These are phyloP conservation scores for Anolis sagrei DNA, from an alignment of 2,113 vertebrate genomes.

Conservation along the genomic window DNA sequence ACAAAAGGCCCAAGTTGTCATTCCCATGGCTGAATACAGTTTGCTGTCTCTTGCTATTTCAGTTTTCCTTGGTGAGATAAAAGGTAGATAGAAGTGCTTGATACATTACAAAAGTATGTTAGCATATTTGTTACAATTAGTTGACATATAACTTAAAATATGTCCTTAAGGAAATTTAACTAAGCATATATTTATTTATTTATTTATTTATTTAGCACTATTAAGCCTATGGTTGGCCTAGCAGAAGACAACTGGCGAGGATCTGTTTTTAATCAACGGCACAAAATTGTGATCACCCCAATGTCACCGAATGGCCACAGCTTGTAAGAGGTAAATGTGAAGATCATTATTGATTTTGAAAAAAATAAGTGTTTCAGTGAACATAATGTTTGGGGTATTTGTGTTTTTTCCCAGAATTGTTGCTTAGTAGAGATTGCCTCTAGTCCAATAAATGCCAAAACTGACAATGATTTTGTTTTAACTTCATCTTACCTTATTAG, in stretches of 20 bases:
- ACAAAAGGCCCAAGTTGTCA: too few species aligned
- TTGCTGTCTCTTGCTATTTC: not conserved
- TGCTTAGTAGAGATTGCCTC: not conserved
- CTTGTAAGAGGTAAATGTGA: conserved; percentile 83
- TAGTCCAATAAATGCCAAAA: not conserved
- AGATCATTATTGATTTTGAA: conserved; percentile 37
- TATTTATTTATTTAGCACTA: conserved; percentile 78
- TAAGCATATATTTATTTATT: conserved; percentile 73
- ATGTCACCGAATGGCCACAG: conserved; percentile 87
- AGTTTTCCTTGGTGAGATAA: not conserved
- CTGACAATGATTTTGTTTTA: not conserved
- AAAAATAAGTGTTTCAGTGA: conserved; percentile 24
- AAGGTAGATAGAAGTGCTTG: too few species aligned
- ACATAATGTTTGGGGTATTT: conserved; percentile 8
- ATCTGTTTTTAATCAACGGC: conserved; percentile 80
- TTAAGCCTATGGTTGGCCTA: conserved; percentile 78
- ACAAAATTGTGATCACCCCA: conserved; percentile 83
- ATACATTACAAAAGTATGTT: too few species aligned
- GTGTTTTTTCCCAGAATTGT: not conserved
- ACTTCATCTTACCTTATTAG: not conserved
- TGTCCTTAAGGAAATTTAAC: conserved; percentile 67
- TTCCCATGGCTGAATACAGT: too few species aligned
- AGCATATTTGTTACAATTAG: too few species aligned
- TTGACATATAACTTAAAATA: conserved; percentile 47
- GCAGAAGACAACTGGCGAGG: conserved; percentile 75